Base-by-base conservation (phyloP, 2,888 invertebrate species). In the Dugesia japonica region DNA sequence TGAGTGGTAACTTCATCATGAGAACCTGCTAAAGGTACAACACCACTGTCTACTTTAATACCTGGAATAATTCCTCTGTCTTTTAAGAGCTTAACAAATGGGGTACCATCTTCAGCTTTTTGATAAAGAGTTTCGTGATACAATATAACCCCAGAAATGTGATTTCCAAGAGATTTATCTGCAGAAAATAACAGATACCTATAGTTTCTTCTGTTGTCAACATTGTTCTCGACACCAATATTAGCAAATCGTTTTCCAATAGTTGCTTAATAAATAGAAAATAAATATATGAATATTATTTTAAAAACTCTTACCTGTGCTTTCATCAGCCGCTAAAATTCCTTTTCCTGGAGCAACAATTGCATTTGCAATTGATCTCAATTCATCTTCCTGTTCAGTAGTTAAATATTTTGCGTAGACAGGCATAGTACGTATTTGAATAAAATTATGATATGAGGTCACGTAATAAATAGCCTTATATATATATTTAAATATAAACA, bases 81-180 rank as follows among this genome's bases (percentile, higher is more conserved):
- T 26, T 75, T 33, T 17, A 79, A 76, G 0, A 76, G n/a, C 33
- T 83, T 81, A 38, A 81, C 81, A 77, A 85, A 83, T 27, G 82
- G 82, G 9, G 79, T 81, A 17, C 85, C 90, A 83, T 93, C 91
- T 79, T 92, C 92, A 75, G 91, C 88, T 86, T 92, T 94, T 88
- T 99, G 98, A 88, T 95, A 94, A 78, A 98, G 87, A 1, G 98
- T 97, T 87, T 99, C 98, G 86, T 98, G 93, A 89, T 92, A 98
- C 81, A 98, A 88, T 84, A 99, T 99, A 77, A 98, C 97, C 42
- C 97, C 98, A 76, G 94, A 94, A 84, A 97, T 90, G 87, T 92
- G 81, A 27, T 86, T 80, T 13, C 82, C 81, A 38, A 86, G 76
- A 9, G 71, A 75, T 26, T 33, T 88, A 28, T 76, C 90, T 72